Evolutionary conservation across 2,888 invertebrate genomes (phyloP).

Genomic region (Leucophenga maculata): DNA sequence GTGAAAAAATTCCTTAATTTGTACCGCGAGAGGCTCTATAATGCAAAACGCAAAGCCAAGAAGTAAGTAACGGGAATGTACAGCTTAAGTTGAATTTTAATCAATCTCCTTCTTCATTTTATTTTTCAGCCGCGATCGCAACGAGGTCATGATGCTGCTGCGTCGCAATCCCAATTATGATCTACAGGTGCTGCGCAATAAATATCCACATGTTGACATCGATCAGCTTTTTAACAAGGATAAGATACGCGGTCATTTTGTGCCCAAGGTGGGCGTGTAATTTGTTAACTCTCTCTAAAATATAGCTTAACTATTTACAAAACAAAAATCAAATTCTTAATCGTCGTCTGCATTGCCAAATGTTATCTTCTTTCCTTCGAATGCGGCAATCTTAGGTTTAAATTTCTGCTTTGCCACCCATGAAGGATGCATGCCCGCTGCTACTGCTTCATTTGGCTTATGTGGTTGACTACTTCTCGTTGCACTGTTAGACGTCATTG

Average conservation of each 20-base stretch:
- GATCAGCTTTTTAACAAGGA: constrained; percentile 76
- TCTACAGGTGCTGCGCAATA: constrained; percentile 78
- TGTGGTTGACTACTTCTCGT: neutral
- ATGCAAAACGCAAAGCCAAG: constrained; percentile 75
- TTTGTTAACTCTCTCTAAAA: constrained; percentile 33
- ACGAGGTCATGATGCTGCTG: constrained; percentile 80
- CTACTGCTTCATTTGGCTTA: neutral
- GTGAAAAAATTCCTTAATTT: constrained; percentile 77
- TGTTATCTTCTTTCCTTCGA: constrained; percentile 69
- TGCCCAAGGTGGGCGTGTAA: constrained; percentile 70
- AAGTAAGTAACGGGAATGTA: constrained; percentile 71
- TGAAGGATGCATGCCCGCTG: constrained; percentile 64
- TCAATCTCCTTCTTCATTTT: too few species aligned
- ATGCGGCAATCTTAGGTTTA: constrained; percentile 65
- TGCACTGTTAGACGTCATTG: neutral
- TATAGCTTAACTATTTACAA: constrained; percentile 27
- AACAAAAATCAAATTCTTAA: constrained; percentile 25
- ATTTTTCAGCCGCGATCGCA: constrained; percentile 74
- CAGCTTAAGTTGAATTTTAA: neutral
- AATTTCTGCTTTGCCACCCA: constrained; percentile 70
- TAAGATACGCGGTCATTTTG: constrained; percentile 78
- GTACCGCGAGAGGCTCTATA: constrained; percentile 79
- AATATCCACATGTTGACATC: constrained; percentile 85
- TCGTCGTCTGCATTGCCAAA: constrained; percentile 59
- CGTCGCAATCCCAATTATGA: constrained; percentile 85